Conservation (phyloP, 1,140 invertebrate species). For the Ips nitidus region DNA sequence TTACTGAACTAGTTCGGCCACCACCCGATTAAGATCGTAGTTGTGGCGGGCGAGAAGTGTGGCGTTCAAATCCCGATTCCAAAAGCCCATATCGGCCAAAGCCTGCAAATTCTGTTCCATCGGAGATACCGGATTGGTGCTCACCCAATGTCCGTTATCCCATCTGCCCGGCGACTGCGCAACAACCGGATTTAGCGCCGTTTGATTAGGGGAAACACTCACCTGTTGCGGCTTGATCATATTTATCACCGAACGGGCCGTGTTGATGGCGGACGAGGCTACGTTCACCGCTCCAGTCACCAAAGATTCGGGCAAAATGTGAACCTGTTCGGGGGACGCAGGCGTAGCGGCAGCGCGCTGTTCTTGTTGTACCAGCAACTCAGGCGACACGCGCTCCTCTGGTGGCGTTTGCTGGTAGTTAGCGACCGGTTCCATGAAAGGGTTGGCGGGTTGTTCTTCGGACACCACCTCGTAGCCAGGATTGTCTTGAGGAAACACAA, state of each 20-base stretch:
- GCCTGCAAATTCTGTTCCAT: slow-evolving; percentile 42
- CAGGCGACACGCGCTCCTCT: slow-evolving; percentile 7
- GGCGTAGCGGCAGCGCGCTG: neutral
- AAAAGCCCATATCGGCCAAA: slow-evolving; percentile 51
- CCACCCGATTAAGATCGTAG: slow-evolving; percentile 48
- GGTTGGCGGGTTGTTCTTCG: slow-evolving; percentile 14
- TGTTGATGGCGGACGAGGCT: slow-evolving; percentile 51
- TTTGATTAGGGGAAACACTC: slow-evolving; percentile 1
- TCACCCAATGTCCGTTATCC: slow-evolving; percentile 50
- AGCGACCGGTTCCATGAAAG: slow-evolving; percentile 31
- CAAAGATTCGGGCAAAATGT: slow-evolving; percentile 46
- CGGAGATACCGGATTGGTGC: slow-evolving; percentile 38
- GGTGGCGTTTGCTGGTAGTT: slow-evolving; percentile 41
- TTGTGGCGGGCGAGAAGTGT: slow-evolving; percentile 48
- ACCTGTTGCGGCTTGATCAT: slow-evolving; percentile 41
- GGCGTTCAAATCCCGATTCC: slow-evolving; percentile 48
- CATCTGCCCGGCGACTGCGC: slow-evolving; percentile 43
- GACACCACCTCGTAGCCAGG: slow-evolving; percentile 47
- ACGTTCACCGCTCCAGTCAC: slow-evolving; percentile 51
- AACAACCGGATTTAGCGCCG: neutral
- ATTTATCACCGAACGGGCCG: slow-evolving; percentile 49
- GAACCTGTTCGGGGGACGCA: slow-evolving; percentile 21
- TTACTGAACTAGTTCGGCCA: slow-evolving; percentile 50
- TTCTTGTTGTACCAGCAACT: neutral
- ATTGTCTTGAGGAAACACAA: slow-evolving; percentile 46